These are phyloP conservation scores for Okapia johnstoni DNA, from an alignment of 2,113 vertebrate species.

Conservation along the genomic window DNA sequence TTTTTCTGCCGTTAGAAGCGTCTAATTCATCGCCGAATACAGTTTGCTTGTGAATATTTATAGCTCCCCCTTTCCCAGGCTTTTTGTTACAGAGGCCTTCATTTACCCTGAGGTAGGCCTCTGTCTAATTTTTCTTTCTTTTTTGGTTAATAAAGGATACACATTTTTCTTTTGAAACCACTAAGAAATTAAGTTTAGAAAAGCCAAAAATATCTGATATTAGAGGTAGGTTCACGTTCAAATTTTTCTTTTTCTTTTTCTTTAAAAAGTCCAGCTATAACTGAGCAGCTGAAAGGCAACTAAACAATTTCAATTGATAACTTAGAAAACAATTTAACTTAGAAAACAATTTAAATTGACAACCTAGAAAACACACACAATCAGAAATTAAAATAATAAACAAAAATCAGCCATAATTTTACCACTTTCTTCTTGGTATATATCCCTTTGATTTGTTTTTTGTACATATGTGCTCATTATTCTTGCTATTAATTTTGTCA, in stretches of 20 bases:
- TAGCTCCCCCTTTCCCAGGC: background rate
- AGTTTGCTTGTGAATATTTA: constrained; percentile 62
- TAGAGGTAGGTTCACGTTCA: background rate
- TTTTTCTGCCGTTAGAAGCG: constrained; percentile 47
- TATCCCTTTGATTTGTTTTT: background rate
- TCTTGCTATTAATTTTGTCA: background rate
- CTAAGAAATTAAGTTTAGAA: constrained; percentile 17
- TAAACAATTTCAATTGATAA: background rate
- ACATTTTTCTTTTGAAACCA: constrained; percentile 44
- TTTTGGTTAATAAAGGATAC: background rate
- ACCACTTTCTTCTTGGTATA: background rate
- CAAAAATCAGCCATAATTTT: background rate
- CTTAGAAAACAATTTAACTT: background rate
- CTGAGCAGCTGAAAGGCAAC: background rate
- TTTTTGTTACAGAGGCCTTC: constrained; percentile 26
- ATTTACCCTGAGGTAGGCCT: background rate
- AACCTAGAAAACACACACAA: background rate
- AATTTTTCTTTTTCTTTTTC: background rate
- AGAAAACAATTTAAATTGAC: background rate
- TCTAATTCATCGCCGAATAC: constrained; percentile 19
- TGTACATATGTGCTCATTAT: background rate
- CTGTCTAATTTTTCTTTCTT: background rate
- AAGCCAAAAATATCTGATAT: background rate
- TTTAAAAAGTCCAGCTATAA: background rate
- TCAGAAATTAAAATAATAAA: constrained; percentile 15